Conservation (phyloP, 1,140 invertebrate species). For the Hesperophylax magnus region DNA sequence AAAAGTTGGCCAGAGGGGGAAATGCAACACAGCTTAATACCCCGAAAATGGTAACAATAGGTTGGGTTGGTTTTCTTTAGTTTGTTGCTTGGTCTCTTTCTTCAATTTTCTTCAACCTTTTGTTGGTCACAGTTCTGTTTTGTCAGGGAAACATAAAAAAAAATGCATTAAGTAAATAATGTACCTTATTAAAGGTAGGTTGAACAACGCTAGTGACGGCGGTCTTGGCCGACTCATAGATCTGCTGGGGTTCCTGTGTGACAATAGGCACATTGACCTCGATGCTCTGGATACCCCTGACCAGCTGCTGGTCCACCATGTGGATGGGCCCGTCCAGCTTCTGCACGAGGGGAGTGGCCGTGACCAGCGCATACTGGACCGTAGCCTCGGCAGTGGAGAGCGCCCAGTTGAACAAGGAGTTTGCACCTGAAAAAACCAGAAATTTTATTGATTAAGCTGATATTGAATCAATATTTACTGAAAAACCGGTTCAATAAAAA, state of each 20-base stretch:
- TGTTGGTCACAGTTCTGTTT: too few relatives aligned
- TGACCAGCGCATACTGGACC: slow-evolving; percentile 73
- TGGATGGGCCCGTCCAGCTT: slow-evolving; percentile 74
- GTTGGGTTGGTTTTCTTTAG: too few relatives aligned
- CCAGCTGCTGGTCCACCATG: slow-evolving; percentile 77
- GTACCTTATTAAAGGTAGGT: slow-evolving; percentile 17
- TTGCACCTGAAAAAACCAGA: slow-evolving; percentile 65
- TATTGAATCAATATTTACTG: too few relatives aligned
- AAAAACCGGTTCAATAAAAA: too few relatives aligned
- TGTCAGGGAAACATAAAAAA: too few relatives aligned
- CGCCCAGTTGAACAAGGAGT: slow-evolving; percentile 77
- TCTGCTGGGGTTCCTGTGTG: slow-evolving; percentile 78
- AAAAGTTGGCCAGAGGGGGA: too few relatives aligned
- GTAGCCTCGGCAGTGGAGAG: slow-evolving; percentile 78
- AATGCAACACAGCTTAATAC: too few relatives aligned
- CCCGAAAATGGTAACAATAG: too few relatives aligned
- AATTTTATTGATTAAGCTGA: too few relatives aligned
- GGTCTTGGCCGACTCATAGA: slow-evolving; percentile 79
- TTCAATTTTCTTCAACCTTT: too few relatives aligned
- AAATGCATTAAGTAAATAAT: neutral
- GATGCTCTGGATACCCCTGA: slow-evolving; percentile 76
- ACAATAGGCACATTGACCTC: slow-evolving; percentile 79
- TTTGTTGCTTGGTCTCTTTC: too few relatives aligned
- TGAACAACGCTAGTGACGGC: slow-evolving; percentile 72
- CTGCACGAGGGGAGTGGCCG: slow-evolving; percentile 75